A percentile compares a stretch with the other conserved stretches of the same genome.
phyloP scores from a whole-genome alignment of 1,140 invertebrate species.

The Drosophila subpulchrella region DNA sequence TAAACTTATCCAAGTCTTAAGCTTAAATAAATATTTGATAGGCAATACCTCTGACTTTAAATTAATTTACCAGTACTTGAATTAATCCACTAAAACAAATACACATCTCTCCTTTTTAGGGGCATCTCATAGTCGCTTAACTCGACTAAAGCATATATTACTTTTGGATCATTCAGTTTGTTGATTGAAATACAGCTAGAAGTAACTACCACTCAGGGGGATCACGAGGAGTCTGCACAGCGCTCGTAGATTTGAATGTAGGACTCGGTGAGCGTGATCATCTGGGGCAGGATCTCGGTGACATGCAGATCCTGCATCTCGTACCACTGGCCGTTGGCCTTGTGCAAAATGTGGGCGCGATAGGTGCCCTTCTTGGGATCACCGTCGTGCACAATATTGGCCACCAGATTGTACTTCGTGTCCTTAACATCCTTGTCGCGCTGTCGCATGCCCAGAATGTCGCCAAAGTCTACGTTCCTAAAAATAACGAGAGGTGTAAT shows the following conservation, averaged over 20 bases:
- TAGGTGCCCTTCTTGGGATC: conserved; percentile 97
- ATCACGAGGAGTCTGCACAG: conserved; percentile 53
- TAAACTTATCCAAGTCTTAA: neutral
- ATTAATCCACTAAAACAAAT: neutral
- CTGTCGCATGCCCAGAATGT: conserved; percentile 94
- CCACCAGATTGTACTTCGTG: conserved; percentile 96
- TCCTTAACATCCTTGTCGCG: conserved; percentile 91
- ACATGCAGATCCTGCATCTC: conserved; percentile 99
- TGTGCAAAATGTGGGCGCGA: conserved; percentile 97
- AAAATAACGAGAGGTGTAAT: neutral
- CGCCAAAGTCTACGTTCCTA: conserved; percentile 98
- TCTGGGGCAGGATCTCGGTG: conserved; percentile 98
- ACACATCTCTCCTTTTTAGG: neutral
- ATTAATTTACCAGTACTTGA: neutral
- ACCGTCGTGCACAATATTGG: conserved; percentile 99
- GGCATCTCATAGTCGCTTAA: conserved; percentile 6
- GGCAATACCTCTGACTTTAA: no score
- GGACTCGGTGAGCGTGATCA: conserved; percentile 99
- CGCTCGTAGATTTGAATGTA: conserved; percentile 96
- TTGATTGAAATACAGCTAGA: conserved; percentile 2
- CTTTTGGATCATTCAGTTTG: conserved; percentile 1
- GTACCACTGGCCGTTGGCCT: conserved; percentile 94
- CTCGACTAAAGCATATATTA: conserved; percentile 5
- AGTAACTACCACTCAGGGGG: neutral
- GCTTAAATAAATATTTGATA: neutral